phyloP scores from a whole-genome alignment of 2,113 vertebrate species.

The Garra rufa region DNA sequence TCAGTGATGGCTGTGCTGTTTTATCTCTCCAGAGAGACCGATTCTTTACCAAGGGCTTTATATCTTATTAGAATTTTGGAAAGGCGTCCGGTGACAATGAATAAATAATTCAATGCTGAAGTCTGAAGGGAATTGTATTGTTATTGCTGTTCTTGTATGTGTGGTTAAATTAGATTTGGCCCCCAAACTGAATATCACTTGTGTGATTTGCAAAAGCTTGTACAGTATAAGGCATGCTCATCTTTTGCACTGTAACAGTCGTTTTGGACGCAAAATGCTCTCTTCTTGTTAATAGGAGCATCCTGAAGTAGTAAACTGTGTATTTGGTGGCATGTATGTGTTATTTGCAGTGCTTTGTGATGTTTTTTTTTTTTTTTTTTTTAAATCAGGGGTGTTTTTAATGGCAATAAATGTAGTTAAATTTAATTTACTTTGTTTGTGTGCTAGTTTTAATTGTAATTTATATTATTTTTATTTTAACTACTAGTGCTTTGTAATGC shows the following conservation, averaged over 20 bases:
- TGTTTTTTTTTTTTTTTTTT: not conserved
- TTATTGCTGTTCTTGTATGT: not conserved
- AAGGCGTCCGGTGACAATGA: not conserved
- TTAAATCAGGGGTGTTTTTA: not conserved
- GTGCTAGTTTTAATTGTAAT: not conserved
- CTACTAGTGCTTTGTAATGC: not conserved
- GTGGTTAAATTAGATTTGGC: not conserved
- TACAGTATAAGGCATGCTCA: not conserved
- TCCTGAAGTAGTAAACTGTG: not conserved
- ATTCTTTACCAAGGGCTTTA: constrained; percentile 22
- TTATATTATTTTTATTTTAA: not conserved
- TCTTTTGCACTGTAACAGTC: not conserved
- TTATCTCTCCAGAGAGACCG: not conserved
- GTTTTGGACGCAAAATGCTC: not conserved
- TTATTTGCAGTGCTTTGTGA: constrained; percentile 4
- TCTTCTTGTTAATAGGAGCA: not conserved
- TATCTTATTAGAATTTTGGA: not conserved
- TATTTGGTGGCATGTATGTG: not conserved
- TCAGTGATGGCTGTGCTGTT: not conserved
- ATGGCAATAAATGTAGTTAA: not conserved
- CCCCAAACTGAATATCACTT: not conserved
- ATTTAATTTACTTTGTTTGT: not conserved
- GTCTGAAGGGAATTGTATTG: not conserved
- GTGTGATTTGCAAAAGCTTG: not conserved
- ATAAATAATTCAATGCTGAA: constrained; percentile 6